Conservation (phyloP, 2,888 invertebrate genomes). For the Schrankia costaestrigalis region DNA sequence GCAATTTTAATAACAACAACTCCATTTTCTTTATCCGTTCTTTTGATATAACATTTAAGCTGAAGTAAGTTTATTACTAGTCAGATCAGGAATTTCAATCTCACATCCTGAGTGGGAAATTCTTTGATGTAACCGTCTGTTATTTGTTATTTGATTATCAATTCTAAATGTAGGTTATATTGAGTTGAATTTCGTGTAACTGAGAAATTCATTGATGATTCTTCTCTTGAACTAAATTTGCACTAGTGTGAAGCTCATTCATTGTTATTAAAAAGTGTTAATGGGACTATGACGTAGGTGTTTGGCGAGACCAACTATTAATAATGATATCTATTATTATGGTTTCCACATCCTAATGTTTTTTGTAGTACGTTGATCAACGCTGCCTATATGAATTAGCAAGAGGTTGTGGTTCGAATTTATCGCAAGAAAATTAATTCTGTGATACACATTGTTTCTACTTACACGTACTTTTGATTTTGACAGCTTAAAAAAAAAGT, state of each 20-base stretch:
- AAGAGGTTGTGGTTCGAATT: too few relatives aligned
- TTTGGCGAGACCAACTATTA: too few relatives aligned
- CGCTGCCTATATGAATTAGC: too few relatives aligned
- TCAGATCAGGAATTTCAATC: conserved; percentile 78
- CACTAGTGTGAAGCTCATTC: conserved; percentile 37
- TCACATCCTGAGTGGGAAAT: conserved; percentile 69
- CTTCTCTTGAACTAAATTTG: conserved; percentile 32
- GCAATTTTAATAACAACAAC: conserved; percentile 67
- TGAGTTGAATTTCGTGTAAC: conserved; percentile 34
- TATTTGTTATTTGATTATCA: conserved; percentile 26
- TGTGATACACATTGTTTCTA: too few relatives aligned
- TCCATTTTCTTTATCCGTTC: conserved; percentile 69
- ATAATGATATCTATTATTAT: too few relatives aligned
- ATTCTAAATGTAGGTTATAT: conserved; percentile 28
- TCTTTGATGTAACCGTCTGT: conserved; percentile 67
- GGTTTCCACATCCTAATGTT: too few relatives aligned
- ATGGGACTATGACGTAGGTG: too few relatives aligned
- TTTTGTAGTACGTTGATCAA: too few relatives aligned
- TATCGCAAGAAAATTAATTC: too few relatives aligned
- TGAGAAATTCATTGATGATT: conserved; percentile 30
- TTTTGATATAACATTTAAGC: conserved; percentile 70
- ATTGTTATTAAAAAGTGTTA: too few relatives aligned
- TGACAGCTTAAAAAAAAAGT: too few relatives aligned
- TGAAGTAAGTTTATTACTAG: conserved; percentile 75
- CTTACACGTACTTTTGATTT: too few relatives aligned